Base-by-base conservation (phyloP, 1,140 invertebrate species). In the Trichomalopsis sarcophagae region DNA sequence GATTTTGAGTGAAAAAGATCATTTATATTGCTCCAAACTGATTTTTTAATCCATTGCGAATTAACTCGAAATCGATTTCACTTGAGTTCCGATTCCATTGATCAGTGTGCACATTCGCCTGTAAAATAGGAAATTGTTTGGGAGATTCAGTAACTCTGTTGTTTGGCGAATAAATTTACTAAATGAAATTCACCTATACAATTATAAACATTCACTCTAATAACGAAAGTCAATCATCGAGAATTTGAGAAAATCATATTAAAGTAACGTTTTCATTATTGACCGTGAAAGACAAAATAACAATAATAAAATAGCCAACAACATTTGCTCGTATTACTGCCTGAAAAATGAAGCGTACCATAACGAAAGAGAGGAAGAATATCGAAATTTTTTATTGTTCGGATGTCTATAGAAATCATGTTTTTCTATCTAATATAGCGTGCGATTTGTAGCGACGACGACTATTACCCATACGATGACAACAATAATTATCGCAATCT, bases 261-360 rank as follows among this genome's bases (percentile, higher is more conserved):
- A 17, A 77, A 27, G 55, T 36, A 62, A 62, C 6, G 55, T 62
- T 62, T 47, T 77, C 44, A 33, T 75, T 11, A 14, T 62, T 74
- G 14, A 17, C 4, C n/a, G 50, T 73, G 21, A 44, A 33, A n/a
- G 47, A 82, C 13, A 17, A 82, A 73, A 74, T 71, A 69, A 69
- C 10, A 33, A 73, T 40, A n/a, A 23, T 68, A 47, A 78, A 11
- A 78, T 30, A 50, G 44, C 74, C 73, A 75, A 33, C 17, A 76
- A 77, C 44, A 3, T 69, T 78, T 50, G 68, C 77, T 84, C 62
- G 21, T 84, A 79, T 11, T 62, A 84, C 77, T 84, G 76, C 83
- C 83, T 84, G 50, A 79, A 73, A 84, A 79, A 50, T 17, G 55
- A 84, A 74, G 10, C 14, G n/a, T 75, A 21, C 14, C 55, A 14